Conservation (phyloP, 2,888 invertebrate genomes). For the Dorcus hopei region DNA sequence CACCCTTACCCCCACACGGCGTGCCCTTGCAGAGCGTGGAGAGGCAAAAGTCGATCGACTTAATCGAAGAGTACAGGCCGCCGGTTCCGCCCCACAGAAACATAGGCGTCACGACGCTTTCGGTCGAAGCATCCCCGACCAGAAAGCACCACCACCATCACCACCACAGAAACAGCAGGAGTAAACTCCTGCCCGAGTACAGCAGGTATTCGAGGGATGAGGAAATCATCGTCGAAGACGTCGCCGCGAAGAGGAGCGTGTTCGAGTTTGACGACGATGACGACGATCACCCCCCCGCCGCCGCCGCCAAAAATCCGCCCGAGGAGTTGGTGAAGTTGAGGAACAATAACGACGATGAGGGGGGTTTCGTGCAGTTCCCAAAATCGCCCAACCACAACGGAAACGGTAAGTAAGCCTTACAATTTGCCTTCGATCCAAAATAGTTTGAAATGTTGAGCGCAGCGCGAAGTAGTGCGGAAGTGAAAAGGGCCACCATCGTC, state of each 20-base stretch:
- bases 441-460: conserved; percentile 9
- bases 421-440: not conserved
- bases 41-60: conserved; percentile 34
- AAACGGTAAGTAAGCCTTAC: conserved; percentile 28
- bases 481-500: conserved; percentile 81
- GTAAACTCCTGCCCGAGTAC: conserved; percentile 7
- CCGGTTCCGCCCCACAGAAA: conserved; percentile 87
- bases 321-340: conserved; percentile 19
- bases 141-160: conserved; percentile 50
- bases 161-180: conserved; percentile 46
- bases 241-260: conserved; percentile 29
- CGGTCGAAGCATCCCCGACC: conserved; percentile 29
- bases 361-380: conserved; percentile 60
- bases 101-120: conserved; percentile 42
- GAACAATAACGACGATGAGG: conserved; percentile 45
- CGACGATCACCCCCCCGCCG: conserved; percentile 42
- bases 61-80: conserved; percentile 70
- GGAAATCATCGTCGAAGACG: conserved; percentile 21
- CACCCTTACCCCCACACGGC: conserved; percentile 55
- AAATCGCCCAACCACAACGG: conserved; percentile 39
- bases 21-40: conserved; percentile 33
- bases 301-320: conserved; percentile 11
- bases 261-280: conserved; percentile 62
- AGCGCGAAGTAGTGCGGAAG: conserved; percentile 57
- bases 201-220: conserved; percentile 14